These are phyloP conservation scores for Amphimallon solstitiale DNA, from an alignment of 2,888 invertebrate genomes.

Conservation along the genomic window DNA sequence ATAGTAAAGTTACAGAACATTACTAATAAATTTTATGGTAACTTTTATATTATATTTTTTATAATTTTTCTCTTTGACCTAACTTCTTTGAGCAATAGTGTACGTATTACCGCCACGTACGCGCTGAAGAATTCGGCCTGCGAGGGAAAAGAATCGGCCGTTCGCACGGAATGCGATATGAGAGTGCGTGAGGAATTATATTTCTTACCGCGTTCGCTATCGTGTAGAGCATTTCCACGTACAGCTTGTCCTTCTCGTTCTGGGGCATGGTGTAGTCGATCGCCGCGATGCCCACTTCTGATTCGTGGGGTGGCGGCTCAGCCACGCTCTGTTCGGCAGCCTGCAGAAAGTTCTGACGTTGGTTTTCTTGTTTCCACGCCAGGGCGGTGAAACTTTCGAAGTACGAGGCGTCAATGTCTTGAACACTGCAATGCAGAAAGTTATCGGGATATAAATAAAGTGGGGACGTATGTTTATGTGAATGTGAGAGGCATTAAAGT, in stretches of 20 bases:
- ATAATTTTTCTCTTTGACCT: too few species aligned
- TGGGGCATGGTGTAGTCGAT: conserved; percentile 60
- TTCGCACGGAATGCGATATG: not conserved
- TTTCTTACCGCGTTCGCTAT: conserved; percentile 89
- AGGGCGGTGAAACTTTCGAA: conserved; percentile 94
- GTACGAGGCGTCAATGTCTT: conserved; percentile 93
- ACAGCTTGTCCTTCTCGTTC: conserved; percentile 76
- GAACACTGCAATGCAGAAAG: conserved; percentile 73
- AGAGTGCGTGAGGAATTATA: not conserved
- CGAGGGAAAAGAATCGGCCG: too few species aligned
- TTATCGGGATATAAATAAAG: too few species aligned
- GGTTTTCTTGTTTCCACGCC: conserved; percentile 92
- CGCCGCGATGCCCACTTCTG: conserved; percentile 57
- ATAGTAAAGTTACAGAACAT: too few species aligned
- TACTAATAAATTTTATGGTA: too few species aligned
- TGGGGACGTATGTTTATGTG: too few species aligned
- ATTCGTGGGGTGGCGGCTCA: conserved; percentile 68
- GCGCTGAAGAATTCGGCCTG: too few species aligned
- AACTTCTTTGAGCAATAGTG: too few species aligned
- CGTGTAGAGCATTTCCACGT: conserved; percentile 93
- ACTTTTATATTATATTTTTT: too few species aligned
- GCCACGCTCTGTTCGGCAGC: conserved; percentile 72
- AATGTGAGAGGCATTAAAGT: not conserved
- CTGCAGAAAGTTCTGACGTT: conserved; percentile 80
- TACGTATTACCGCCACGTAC: too few species aligned